Percentiles rank a stretch among this genome's conserved stretches.
Conservation (phyloP, 2,113 vertebrate genomes). For the Bombycilla garrulus region DNA sequence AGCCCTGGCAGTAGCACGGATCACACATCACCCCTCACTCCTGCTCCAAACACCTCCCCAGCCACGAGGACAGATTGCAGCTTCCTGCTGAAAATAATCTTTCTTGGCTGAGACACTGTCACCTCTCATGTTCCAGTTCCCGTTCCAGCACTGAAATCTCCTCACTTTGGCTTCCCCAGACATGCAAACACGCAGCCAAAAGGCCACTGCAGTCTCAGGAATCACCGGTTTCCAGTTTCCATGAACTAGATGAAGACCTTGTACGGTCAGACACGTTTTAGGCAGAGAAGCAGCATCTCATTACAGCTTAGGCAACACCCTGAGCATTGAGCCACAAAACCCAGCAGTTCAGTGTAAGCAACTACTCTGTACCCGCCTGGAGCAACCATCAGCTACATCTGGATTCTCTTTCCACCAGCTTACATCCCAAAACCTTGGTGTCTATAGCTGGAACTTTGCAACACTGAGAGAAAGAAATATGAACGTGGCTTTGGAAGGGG, state of each 20-base stretch:
- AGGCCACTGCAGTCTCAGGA: conserved; percentile 66
- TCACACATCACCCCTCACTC: not conserved
- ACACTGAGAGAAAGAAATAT: not conserved
- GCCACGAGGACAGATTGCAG: not conserved
- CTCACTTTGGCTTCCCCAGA: conserved; percentile 25
- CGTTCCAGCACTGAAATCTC: conserved; percentile 17
- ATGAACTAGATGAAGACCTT: not conserved
- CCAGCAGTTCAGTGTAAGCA: not conserved
- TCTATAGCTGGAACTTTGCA: not conserved
- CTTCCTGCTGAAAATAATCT: conserved; percentile 3
- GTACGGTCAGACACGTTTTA: not conserved
- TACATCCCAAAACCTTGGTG: conserved; percentile 3
- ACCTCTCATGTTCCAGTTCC: not conserved
- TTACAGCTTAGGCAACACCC: not conserved
- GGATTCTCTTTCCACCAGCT: conserved; percentile 18
- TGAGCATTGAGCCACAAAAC: conserved; percentile 9
- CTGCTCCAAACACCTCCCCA: not conserved
- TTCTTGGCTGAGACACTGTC: not conserved
- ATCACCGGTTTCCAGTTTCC: conserved; percentile 32
- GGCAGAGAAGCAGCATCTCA: conserved; percentile 32
- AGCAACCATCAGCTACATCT: not conserved
- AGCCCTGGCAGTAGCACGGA: not conserved
- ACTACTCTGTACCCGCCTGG: not conserved
- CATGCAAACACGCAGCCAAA: conserved; percentile 26
- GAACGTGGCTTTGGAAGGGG: not conserved